Base-by-base conservation (phyloP, 1,140 invertebrate species). In the Euschistus heros region DNA sequence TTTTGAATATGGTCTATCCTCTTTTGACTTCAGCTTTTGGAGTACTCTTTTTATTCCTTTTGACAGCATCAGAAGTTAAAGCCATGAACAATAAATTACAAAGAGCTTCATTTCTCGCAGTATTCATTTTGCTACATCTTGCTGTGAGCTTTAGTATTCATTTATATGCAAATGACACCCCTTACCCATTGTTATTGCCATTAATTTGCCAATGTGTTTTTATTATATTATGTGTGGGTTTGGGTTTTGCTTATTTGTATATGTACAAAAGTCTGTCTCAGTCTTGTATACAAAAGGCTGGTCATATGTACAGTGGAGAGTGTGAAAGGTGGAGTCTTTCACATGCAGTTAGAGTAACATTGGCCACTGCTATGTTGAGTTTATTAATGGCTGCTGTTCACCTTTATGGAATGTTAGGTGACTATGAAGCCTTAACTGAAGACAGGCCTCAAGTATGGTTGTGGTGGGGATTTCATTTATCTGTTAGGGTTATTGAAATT, bases 391-490 rank as follows among this genome's bases (percentile, higher is more conserved):
- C 88, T 7, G 81, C 83, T 0, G 78, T 94, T 8, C 89, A 92
- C 70, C 80, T 93, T 14, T 93, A 89, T 72, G 89, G 88, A 0
- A 84, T 92, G 66, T 85, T 91, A 71, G 85, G 86, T 13, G 83
- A 89, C 8, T 74, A 80, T 74, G 76, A 82, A 70, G 70, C 80
- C 68, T 76, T 81, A 55, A 69, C 73, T 67, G 59, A 73, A 67
- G 69, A 71, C 44, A 74, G 78, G 68, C 75, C 79, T 3, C 79
- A 84, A 69, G 79, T 82, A 0, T 95, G 92, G 92, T 77, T 92
- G 7, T 89, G 91, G 80, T 94, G 90, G 89, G 86, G 87, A 14
- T 93, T 90, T 77, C 88, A 93, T 70, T 86, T 92, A 69, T 86
- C 86, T 2, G 79, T 92, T 30, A 80, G 92, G 20, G 77, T 93